A percentile compares a stretch with the other conserved stretches of the same genome.
phyloP scores from a whole-genome alignment of 2,113 vertebrate species.

The Chaetodon trifascialis region DNA sequence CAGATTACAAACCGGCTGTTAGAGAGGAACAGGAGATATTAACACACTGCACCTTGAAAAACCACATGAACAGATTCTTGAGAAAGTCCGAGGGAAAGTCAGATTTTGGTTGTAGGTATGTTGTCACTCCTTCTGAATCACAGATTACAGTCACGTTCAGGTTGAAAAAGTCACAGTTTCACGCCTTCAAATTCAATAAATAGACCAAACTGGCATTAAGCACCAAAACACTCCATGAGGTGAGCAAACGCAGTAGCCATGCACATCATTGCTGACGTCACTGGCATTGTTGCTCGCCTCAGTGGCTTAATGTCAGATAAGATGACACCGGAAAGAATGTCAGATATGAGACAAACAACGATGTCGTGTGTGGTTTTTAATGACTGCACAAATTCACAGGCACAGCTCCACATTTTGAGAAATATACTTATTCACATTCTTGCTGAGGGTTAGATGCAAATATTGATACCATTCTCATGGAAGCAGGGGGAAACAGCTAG shows the following conservation, averaged over 20 bases:
- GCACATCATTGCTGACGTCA: background rate
- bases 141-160: background rate
- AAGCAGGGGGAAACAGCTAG: too few species aligned
- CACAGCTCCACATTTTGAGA: background rate
- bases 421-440: background rate
- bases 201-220: too few species aligned
- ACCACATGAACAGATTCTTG: background rate
- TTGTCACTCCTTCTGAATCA: background rate
- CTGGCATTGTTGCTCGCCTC: background rate
- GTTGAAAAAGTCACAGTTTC: background rate
- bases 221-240: background rate
- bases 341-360: background rate
- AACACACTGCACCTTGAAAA: background rate
- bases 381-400: background rate
- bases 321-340: background rate
- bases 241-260: background rate
- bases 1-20: background rate
- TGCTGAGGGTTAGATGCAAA: background rate
- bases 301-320: background rate
- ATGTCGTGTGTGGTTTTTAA: background rate
- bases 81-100: background rate
- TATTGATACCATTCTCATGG: background rate
- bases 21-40: background rate
- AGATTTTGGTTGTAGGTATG: background rate
- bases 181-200: background rate